Base-by-base conservation (phyloP, 2,888 invertebrate genomes). In the Gymnoscelis rufifasciata region DNA sequence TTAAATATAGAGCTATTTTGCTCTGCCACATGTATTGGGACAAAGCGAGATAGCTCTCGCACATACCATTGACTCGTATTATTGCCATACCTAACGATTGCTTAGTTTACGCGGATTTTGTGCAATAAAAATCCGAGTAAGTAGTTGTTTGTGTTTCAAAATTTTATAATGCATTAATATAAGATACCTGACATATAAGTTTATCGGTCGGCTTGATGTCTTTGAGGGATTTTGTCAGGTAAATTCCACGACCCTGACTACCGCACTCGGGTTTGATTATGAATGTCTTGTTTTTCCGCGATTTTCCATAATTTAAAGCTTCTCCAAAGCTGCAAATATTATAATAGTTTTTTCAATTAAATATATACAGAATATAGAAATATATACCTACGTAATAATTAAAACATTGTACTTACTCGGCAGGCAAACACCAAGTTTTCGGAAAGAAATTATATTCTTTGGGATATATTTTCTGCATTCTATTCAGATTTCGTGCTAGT, bases 211-310 rank as follows among this genome's bases (percentile, higher is more conserved):
- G 92, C 66, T 93, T 94, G 52, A 97, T 90, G 13, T 88, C 95
- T 68, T 94, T 94, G 33, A 96, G 89, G 51, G 92, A 94, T 70
- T 92, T 94, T 0, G 96, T 95, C 31, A 97, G 86, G 74, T 93
- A 94, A 60, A 97, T 97, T 0, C 97, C 97, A 33, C 93, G 91
- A 0, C 97, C 97, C 78, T 96, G 96, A 64, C 97, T 95, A 0
- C 97, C 97, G 50, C 94, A 93, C 68, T 96, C 96, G 0, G 97
- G 97, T 78, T 97, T 97, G 52, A 97, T 90, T 50, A 97, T 97
- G 67, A 94, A 97, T 0, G 94, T 94, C 71, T 92, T 92, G 54
- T 92, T 91, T 71, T 87, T 93, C 68, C 91, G 91, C 53, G 90
- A 89, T 78, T 92, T 93, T 71, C 92, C 92, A 72, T 92, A 94